Base-by-base conservation (phyloP, 2,113 vertebrate species). In the Otus sunia region DNA sequence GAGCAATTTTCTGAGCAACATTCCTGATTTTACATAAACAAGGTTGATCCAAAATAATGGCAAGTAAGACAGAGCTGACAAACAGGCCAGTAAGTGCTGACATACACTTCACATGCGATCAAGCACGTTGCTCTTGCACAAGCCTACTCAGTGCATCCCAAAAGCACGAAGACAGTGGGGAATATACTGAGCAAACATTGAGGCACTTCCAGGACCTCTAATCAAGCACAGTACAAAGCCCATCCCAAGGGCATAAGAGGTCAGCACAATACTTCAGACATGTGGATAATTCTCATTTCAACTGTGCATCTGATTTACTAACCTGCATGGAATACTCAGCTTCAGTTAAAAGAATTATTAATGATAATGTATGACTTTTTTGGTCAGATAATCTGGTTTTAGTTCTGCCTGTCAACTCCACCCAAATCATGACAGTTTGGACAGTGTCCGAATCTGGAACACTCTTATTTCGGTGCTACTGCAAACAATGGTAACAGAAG, bases 231-330 rank as follows among this genome's bases (percentile, higher is more conserved):
- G 60, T 20, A 68, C 69, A 82, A 72, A 93, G 66, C 78, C 43
- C 0, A 0, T 41, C 63, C 47, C 74, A 37, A 67, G 47, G 72
- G 50, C 4, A 0, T 7, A 6, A 19, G 37, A 66, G 53, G 39
- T 63, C 80, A 68, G 56, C 34, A 47, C 1, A 4, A 49, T 14
- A 58, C 43, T 91, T 59, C 62, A 78, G 56, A 69, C 1, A 45
- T 0, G 1, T 25, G 49, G 58, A 72, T 53, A 83, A 95, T 62
- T 53, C 85, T 62, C 47, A n/a, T 10, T 56, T 88, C 67, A 79
- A 12, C 30, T 52, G 34, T 34, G 67, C 36, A 56, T 41, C 49
- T 88, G 34, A 39, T 47, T 37, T 22, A 62, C 58, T 36, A 66
- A 85, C 60, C 53, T 49, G 23, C 43, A 36, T 23, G 45, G 30